phyloP scores from a whole-genome alignment of 1,140 invertebrate genomes.

The Calephelis virginiensis region DNA sequence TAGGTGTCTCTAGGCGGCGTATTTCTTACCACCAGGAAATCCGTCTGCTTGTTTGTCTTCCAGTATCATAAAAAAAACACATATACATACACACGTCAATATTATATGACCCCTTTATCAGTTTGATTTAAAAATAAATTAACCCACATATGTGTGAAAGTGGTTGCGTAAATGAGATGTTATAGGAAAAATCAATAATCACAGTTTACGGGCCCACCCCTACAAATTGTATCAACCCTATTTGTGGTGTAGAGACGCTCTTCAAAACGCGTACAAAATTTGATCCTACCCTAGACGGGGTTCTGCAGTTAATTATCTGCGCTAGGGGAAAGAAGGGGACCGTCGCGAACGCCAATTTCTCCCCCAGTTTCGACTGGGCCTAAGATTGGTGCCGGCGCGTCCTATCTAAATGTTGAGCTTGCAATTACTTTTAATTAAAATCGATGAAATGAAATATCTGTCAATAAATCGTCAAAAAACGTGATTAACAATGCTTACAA shows the following conservation, averaged over 20 bases:
- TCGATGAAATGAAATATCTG: slow-evolving; percentile 29
- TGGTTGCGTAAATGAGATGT: slow-evolving; percentile 39
- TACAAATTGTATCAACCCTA: slow-evolving; percentile 69
- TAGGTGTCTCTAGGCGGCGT: too few species aligned
- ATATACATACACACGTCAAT: too few species aligned
- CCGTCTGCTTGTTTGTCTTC: too few species aligned
- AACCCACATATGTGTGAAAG: not conserved
- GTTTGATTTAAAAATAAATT: not conserved
- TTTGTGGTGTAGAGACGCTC: slow-evolving; percentile 47
- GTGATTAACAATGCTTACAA: not conserved
- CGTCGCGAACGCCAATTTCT: slow-evolving; percentile 57
- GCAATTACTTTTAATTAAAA: slow-evolving; percentile 73
- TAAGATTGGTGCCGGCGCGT: slow-evolving; percentile 43
- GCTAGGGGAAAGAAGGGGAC: slow-evolving; percentile 54
- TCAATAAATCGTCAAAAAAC: slow-evolving; percentile 16
- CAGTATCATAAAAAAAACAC: too few species aligned
- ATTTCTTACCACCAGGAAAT: too few species aligned
- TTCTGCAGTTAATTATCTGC: slow-evolving; percentile 75
- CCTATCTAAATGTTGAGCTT: slow-evolving; percentile 52
- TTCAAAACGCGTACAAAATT: slow-evolving; percentile 72
- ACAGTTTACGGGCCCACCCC: slow-evolving; percentile 62
- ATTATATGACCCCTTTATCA: too few species aligned
- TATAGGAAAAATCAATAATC: slow-evolving; percentile 65
- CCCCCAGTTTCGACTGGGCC: slow-evolving; percentile 37
- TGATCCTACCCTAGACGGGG: slow-evolving; percentile 54